These are phyloP conservation scores for Triplophysa tibetana DNA, from an alignment of 2,113 vertebrate species.

Conservation along the genomic window DNA sequence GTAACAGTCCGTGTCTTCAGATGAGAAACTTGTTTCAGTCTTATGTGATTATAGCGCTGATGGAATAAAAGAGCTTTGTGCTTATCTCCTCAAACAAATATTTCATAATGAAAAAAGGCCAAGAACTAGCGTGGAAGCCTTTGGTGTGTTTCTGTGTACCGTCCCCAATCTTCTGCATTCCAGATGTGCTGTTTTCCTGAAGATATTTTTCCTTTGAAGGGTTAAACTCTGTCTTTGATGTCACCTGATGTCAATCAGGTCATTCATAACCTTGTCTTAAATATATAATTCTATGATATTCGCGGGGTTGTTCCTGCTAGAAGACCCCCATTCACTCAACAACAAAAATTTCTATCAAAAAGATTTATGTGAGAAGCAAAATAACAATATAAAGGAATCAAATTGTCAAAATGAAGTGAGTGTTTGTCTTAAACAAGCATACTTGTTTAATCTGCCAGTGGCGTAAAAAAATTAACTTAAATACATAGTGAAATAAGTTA, in stretches of 20 bases:
- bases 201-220: conserved; percentile 52
- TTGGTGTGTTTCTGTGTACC: conserved; percentile 52
- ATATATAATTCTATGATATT: too few relatives aligned
- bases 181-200: conserved; percentile 47
- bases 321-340: too few relatives aligned
- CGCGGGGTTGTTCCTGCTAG: too few relatives aligned
- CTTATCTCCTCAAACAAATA: conserved; percentile 65
- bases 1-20: background rate
- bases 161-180: conserved; percentile 59
- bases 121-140: conserved; percentile 52
- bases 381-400: too few relatives aligned
- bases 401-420: too few relatives aligned
- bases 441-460: too few relatives aligned
- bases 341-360: too few relatives aligned
- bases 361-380: too few relatives aligned
- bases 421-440: too few relatives aligned
- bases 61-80: conserved; percentile 39
- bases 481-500: too few relatives aligned
- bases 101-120: conserved; percentile 73
- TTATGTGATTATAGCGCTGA: conserved; percentile 15
- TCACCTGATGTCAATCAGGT: background rate
- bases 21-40: conserved; percentile 20
- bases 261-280: too few relatives aligned
- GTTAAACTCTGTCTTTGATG: conserved; percentile 61
- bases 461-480: too few relatives aligned